Evolutionary conservation across 2,888 invertebrate genomes (phyloP).

Genomic region (Caenorhabditis sinica): DNA sequence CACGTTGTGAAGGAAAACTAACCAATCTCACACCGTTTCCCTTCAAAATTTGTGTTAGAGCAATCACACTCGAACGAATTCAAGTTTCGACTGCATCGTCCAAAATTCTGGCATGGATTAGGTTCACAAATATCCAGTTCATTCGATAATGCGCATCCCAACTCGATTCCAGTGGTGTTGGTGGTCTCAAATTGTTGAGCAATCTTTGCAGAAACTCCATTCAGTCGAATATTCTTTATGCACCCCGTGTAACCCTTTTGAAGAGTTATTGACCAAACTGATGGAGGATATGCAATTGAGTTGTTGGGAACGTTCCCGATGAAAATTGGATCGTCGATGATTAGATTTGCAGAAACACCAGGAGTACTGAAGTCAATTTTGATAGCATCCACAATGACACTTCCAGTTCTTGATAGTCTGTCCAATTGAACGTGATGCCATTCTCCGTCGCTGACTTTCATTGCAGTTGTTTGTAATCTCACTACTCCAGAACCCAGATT

Average conservation of each 20-base stretch:
- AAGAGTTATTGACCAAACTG: constrained; percentile 74
- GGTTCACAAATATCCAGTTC: constrained; percentile 73
- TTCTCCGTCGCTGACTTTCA: constrained; percentile 76
- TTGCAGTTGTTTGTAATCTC: constrained; percentile 86
- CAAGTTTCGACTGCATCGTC: constrained; percentile 70
- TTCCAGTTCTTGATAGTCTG: constrained; percentile 79
- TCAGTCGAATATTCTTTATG: constrained; percentile 82
- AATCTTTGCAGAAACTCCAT: constrained; percentile 82
- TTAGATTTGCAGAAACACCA: constrained; percentile 82
- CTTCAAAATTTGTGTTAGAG: constrained; percentile 78
- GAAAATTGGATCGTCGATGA: constrained; percentile 73
- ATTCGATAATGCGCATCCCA: constrained; percentile 73
- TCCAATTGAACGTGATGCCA: constrained; percentile 83
- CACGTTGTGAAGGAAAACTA: background rate
- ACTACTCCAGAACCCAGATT: constrained; percentile 94
- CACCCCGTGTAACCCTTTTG: constrained; percentile 80
- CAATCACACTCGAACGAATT: constrained; percentile 80
- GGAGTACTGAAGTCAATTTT: constrained; percentile 83
- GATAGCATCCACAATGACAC: constrained; percentile 79
- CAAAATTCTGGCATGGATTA: constrained; percentile 80
- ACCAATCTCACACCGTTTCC: constrained; percentile 76
- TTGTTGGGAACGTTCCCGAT: constrained; percentile 65
- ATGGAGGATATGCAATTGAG: constrained; percentile 68
- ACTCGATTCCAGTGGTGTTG: constrained; percentile 73
- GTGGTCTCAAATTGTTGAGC: constrained; percentile 75